phyloP scores from a whole-genome alignment of 2,888 invertebrate species.

The Hipparchia sbordonii region DNA sequence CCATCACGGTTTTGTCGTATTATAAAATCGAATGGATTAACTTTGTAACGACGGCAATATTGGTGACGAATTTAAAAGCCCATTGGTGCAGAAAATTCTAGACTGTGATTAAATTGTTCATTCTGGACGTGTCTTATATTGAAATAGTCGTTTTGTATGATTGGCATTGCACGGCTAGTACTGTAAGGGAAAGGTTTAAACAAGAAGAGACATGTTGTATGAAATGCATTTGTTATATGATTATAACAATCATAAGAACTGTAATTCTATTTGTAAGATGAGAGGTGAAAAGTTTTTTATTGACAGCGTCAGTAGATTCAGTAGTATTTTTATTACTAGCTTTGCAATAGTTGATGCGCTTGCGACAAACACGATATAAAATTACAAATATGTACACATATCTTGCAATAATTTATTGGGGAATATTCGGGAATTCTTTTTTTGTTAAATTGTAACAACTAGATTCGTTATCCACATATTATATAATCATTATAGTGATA shows the following conservation, averaged over 20 bases:
- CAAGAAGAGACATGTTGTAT: constrained; percentile 60
- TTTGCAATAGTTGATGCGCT: constrained; percentile 61
- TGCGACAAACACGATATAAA: constrained; percentile 51
- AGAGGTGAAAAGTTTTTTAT: constrained; percentile 55
- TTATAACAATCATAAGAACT: constrained; percentile 49
- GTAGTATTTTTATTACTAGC: constrained; percentile 70
- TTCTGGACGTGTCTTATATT: constrained; percentile 82
- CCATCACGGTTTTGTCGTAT: constrained; percentile 59
- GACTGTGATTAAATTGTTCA: constrained; percentile 83
- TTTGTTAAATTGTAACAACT: not conserved
- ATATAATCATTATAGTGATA: no score
- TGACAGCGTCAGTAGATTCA: constrained; percentile 64
- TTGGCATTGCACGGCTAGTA: constrained; percentile 71
- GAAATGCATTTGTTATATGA: constrained; percentile 69
- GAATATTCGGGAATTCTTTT: not conserved
- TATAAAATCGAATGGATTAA: constrained; percentile 55
- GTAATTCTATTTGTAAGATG: constrained; percentile 50
- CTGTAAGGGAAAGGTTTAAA: constrained; percentile 48
- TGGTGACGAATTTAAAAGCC: constrained; percentile 80
- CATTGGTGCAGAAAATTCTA: constrained; percentile 82
- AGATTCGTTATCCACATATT: not conserved
- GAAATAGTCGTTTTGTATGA: constrained; percentile 81
- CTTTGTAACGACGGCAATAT: constrained; percentile 52
- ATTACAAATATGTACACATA: not conserved
- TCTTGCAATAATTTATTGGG: not conserved